A percentile compares a stretch with the other conserved stretches of the same genome.
Evolutionary conservation across 2,113 vertebrate species (phyloP).

Genomic region (Pheucticus melanocephalus): DNA sequence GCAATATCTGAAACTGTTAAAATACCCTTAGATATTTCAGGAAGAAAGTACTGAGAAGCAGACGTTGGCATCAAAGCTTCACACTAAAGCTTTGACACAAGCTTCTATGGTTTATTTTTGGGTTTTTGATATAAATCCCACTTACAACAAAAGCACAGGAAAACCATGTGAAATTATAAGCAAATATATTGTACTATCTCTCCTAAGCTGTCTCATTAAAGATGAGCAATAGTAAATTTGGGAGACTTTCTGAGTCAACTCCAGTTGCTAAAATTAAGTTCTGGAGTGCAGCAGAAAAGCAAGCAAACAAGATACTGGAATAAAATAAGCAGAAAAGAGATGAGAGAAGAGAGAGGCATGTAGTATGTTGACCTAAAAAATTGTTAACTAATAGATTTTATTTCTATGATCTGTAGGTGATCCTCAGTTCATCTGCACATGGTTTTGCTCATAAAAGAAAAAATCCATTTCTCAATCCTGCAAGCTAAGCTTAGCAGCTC

Average conservation of each 20-base stretch:
- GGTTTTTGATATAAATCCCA: neutral
- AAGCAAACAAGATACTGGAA: neutral
- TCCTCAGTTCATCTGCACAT: neutral
- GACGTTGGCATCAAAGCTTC: neutral
- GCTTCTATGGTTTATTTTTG: neutral
- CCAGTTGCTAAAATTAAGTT: neutral
- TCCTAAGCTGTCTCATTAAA: neutral
- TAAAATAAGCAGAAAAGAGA: neutral
- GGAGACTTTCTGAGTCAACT: neutral
- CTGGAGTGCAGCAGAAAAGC: neutral
- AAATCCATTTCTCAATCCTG: slow-evolving; percentile 17
- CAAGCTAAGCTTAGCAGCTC: neutral
- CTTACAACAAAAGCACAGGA: neutral
- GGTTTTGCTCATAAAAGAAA: neutral
- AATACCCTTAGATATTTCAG: neutral
- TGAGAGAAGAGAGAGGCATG: neutral
- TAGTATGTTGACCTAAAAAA: neutral
- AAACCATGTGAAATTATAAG: neutral
- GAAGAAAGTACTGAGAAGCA: neutral
- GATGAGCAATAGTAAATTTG: neutral
- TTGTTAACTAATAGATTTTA: neutral
- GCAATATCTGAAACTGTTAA: neutral
- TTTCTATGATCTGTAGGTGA: neutral
- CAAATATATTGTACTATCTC: neutral
- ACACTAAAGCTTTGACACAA: neutral